A percentile compares a stretch with the other conserved stretches of the same genome.
phyloP scores from a whole-genome alignment of 2,797 vertebrate genomes.

The Myoxocephalus aenaeus region DNA sequence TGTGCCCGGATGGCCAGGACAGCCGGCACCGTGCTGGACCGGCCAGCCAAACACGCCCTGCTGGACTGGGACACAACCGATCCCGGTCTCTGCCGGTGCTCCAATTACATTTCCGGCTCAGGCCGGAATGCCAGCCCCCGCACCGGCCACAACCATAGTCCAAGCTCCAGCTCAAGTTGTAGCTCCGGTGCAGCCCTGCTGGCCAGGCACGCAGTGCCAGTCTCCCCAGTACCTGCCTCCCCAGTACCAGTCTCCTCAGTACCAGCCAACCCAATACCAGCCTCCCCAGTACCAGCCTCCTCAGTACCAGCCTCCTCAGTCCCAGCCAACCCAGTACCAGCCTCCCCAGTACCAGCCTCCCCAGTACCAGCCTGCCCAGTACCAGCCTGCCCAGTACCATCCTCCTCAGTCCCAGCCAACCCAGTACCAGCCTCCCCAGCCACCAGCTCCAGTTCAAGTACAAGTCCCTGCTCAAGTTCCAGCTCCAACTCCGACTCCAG shows the following conservation, averaged over 20 bases:
- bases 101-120: slow-evolving; percentile 37
- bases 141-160: slow-evolving; percentile 19
- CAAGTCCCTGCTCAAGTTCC: slow-evolving; percentile 43
- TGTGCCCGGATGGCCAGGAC: slow-evolving; percentile 78
- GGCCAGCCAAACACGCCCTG: slow-evolving; percentile 78
- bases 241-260: neutral
- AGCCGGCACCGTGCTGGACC: slow-evolving; percentile 77
- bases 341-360: slow-evolving; percentile 34
- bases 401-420: slow-evolving; percentile 31
- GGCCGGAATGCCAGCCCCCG: slow-evolving; percentile 34
- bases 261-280: slow-evolving; percentile 63
- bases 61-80: slow-evolving; percentile 71
- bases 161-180: slow-evolving; percentile 28
- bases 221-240: slow-evolving; percentile 4
- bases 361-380: slow-evolving; percentile 57
- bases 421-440: slow-evolving; percentile 28
- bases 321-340: slow-evolving; percentile 56
- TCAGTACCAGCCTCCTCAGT: slow-evolving; percentile 58
- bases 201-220: slow-evolving; percentile 54
- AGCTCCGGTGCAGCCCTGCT: slow-evolving; percentile 51
- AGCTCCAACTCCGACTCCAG: slow-evolving; percentile 12
- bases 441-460: slow-evolving; percentile 23
- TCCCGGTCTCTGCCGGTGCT: slow-evolving; percentile 34
- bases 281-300: slow-evolving; percentile 38
- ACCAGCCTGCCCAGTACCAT: slow-evolving; percentile 58